These are phyloP conservation scores for Argynnis bischoffii DNA, from an alignment of 2,888 invertebrate species.

Conservation along the genomic window DNA sequence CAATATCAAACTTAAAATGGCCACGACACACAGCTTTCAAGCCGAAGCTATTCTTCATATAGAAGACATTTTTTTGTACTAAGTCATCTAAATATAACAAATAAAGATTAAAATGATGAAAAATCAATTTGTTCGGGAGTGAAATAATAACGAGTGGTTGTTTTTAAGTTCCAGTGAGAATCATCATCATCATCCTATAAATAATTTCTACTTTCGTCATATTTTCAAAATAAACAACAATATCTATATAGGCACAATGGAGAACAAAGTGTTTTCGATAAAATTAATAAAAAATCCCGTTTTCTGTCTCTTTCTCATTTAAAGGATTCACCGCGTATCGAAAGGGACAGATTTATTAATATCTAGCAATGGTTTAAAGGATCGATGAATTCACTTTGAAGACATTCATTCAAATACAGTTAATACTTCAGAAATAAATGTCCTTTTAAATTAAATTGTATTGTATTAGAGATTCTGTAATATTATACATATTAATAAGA, in stretches of 20 bases:
- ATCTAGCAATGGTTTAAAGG: slow-evolving; percentile 4
- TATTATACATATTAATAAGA: slow-evolving; percentile 28
- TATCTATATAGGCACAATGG: slow-evolving; percentile 67
- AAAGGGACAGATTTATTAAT: slow-evolving; percentile 4
- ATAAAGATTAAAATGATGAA: slow-evolving; percentile 36
- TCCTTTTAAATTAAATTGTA: slow-evolving; percentile 27
- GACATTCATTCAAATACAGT: slow-evolving; percentile 10
- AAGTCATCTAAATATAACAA: slow-evolving; percentile 42
- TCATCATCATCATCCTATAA: slow-evolving; percentile 58
- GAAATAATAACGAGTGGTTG: slow-evolving; percentile 75
- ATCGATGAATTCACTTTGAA: slow-evolving; percentile 31
- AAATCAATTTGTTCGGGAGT: slow-evolving; percentile 49
- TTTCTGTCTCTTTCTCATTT: not conserved
- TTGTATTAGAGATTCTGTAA: slow-evolving; percentile 36
- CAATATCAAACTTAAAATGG: slow-evolving; percentile 75
- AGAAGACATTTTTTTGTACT: slow-evolving; percentile 75
- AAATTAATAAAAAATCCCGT: not conserved
- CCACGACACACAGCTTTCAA: slow-evolving; percentile 70
- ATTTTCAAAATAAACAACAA: slow-evolving; percentile 69
- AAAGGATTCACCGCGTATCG: not conserved
- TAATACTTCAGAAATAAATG: slow-evolving; percentile 30
- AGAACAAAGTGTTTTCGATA: slow-evolving; percentile 46
- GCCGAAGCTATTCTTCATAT: slow-evolving; percentile 57
- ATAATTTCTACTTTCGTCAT: slow-evolving; percentile 43
- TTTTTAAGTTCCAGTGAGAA: slow-evolving; percentile 47